A percentile compares a stretch with the other conserved stretches of the same genome.
phyloP scores from a whole-genome alignment of 2,797 vertebrate genomes.

The Podarcis lilfordi region DNA sequence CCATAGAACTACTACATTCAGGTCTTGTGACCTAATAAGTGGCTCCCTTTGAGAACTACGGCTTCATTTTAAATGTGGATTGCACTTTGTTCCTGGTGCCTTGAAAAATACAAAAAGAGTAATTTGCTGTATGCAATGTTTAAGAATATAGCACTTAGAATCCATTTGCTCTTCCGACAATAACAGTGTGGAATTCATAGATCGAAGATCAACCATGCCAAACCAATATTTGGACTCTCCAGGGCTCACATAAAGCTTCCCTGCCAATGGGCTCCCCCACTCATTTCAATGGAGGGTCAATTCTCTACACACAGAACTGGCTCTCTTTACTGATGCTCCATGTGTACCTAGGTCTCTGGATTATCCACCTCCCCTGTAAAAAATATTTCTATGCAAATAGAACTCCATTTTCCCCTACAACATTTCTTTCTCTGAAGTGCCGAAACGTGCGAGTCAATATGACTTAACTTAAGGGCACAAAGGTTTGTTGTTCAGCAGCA shows the following conservation, averaged over 20 bases:
- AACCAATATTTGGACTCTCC: not conserved
- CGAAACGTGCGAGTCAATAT: not conserved
- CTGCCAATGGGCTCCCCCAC: not conserved
- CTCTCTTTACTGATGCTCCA: not conserved
- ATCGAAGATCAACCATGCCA: not conserved
- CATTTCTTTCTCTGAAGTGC: not conserved
- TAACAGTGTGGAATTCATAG: not conserved
- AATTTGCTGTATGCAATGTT: conserved; percentile 3
- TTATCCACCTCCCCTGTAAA: not conserved
- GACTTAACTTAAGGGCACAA: not conserved
- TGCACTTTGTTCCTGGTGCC: conserved; percentile 28
- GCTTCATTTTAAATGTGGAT: conserved; percentile 24
- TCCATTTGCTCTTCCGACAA: not conserved
- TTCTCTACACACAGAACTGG: not conserved
- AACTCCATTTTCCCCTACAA: not conserved
- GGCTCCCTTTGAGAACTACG: not conserved
- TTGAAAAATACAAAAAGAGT: not conserved
- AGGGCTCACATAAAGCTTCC: not conserved
- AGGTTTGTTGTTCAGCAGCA: not conserved
- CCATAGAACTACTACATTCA: not conserved
- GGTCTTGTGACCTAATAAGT: not conserved
- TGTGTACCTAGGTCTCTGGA: not conserved
- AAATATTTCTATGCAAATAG: not conserved
- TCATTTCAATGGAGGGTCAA: not conserved
- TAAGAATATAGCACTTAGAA: not conserved